Evolutionary conservation across 2,797 vertebrate species (phyloP), one percentile per base, ranked within the genome.

Genomic region (Coranthus polyacanthus): DNA sequence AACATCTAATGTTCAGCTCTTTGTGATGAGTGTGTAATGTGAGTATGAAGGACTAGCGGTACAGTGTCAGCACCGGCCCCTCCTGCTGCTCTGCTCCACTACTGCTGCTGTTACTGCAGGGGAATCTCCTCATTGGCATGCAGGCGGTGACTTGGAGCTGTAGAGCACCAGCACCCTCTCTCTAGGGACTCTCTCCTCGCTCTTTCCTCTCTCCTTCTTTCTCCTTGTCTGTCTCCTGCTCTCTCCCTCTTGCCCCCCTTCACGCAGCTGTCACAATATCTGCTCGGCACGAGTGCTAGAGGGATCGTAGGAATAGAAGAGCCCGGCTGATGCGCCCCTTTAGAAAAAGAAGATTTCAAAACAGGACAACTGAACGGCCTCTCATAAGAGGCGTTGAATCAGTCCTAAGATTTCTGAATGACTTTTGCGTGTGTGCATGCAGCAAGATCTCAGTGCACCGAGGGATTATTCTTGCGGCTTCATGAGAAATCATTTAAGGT

Each of bases 101-200:
- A 11, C 75, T 42, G 41, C 75, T 52, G 77, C 82, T 72, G 79
- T 79, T 50, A 65, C 86, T 90, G 90, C 90, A 87, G 84, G 90
- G 92, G 92, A 93, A 92, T 93, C 92, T 93, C 85, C 90, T 93
- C 90, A 93, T 91, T 93, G 92, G 90, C 87, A 93, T 93, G 90
- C 92, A 93, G 79, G 85, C 68, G 10, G 89, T 41, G 88, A 79
- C 88, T 90, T 71, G 74, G 79, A 82, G 86, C 87, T 51, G 74
- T 79, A 77, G 90, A 91, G 89, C 90, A 87, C 87, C 49, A 59
- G 87, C 88, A 89, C 86, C 86, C 81, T 91, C 81, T 89, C 92
- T 85, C 92, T 59, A 37, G 92, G 89, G 90, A 92, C 84, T 68
- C 80, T 81, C 78, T 85, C 71, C 67, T 73, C 59, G 44, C 69